Evolutionary conservation across 2,113 vertebrate genomes (phyloP), one percentile per base, ranked within the genome.

Genomic region (Chitala chitala): DNA sequence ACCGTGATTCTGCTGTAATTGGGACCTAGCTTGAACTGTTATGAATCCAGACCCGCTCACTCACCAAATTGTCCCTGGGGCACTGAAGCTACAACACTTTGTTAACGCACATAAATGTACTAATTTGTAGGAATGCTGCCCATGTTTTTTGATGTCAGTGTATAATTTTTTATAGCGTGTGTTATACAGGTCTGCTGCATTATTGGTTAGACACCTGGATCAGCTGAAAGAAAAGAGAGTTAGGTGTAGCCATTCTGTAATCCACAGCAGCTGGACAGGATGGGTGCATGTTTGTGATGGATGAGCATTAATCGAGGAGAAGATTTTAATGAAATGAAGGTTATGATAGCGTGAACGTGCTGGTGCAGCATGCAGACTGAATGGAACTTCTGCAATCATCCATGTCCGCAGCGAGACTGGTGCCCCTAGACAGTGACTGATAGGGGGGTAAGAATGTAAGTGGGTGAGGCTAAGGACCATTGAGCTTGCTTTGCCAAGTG

Each of bases 301-400:
- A 72, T 42, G 70, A 20, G 9, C 36, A 8, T 26, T 31, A 44
- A 4, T 31, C 12, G 40, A 72, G 17, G 8, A 44, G 54, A 56
- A 9, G 71, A 48, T 40, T 36, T 73, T 63, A 24, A 31, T 59
- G 42, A 51, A 53, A 50, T 61, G 51, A 44, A 26, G 70, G 33
- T 20, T 24, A 31, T 22, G n/a, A 48, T 6, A 13, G 26, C 44
- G 22, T 50, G 66, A 17, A 51, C 6, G 17, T 22, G 29, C 46
- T 33, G 15, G 40, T 8, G 48, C 20, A 53, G 7, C 48, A n/a
- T 51, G 48, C 26, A 13, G 15, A 51, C 33, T 29, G 13, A 20
- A 53, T 69, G 48, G 10, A 29, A 51, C 33, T 59, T 40, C 17
- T 33, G n/a, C 38, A 56, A 13, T 22, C 54, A 56, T 24, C 10